phyloP scores from a whole-genome alignment of 2,113 vertebrate genomes.

The Meles meles region DNA sequence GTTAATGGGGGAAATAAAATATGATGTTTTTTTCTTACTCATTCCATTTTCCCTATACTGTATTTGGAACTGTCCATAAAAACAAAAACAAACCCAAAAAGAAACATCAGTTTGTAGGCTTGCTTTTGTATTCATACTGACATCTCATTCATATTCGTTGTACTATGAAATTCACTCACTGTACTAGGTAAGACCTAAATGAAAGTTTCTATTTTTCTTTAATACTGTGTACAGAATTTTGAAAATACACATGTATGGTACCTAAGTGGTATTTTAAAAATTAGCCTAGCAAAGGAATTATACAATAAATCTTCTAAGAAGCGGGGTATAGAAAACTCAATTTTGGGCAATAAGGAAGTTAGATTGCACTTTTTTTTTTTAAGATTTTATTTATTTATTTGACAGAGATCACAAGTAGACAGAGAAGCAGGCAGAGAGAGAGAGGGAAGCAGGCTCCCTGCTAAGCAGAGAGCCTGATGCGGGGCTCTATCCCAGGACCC shows the following conservation, averaged over 20 bases:
- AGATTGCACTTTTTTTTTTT: constrained; percentile 48
- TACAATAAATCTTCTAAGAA: constrained; percentile 70
- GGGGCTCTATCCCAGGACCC: no score
- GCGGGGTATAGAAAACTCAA: constrained; percentile 47
- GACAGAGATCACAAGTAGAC: no score
- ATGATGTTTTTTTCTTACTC: constrained; percentile 41
- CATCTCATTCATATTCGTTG: constrained; percentile 26
- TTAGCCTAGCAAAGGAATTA: constrained; percentile 70
- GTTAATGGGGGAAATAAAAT: constrained; percentile 65
- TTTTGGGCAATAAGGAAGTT: constrained; percentile 65
- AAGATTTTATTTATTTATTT: no score
- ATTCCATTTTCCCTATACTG: constrained; percentile 57
- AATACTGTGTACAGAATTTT: constrained; percentile 72
- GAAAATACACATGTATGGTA: constrained; percentile 65
- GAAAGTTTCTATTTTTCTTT: constrained; percentile 74
- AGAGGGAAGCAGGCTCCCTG: no score
- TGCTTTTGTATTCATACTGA: constrained; percentile 32
- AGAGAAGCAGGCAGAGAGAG: no score
- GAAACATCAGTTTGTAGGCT: constrained; percentile 30
- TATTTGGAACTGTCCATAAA: constrained; percentile 59
- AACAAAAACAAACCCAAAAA: neutral
- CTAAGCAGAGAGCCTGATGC: no score
- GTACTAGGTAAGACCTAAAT: constrained; percentile 43
- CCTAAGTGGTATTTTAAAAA: constrained; percentile 65
- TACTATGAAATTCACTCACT: constrained; percentile 70